Percentiles rank a stretch among this genome's conserved stretches.
These are phyloP conservation scores for Hucho hucho DNA, from an alignment of 2,113 vertebrate genomes.

Conservation along the genomic window DNA sequence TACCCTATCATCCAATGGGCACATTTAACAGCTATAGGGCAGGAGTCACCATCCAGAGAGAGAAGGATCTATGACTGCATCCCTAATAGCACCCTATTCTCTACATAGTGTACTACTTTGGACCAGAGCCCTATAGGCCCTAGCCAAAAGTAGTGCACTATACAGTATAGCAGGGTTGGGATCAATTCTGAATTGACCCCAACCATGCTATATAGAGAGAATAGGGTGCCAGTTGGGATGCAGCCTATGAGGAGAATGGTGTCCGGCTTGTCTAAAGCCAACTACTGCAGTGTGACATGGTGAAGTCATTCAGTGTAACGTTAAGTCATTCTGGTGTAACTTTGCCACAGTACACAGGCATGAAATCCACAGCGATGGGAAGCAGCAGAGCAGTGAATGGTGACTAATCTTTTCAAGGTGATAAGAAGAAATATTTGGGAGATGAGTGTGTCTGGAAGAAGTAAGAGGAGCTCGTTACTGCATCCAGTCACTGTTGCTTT, in stretches of 20 bases:
- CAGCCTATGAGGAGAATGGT: too few relatives aligned
- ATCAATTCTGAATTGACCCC: too few relatives aligned
- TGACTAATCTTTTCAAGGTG: slow-evolving; percentile 54
- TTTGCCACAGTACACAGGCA: slow-evolving; percentile 26
- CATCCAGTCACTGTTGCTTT: slow-evolving; percentile 46
- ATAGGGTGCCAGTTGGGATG: too few relatives aligned
- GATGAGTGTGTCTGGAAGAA: slow-evolving; percentile 37
- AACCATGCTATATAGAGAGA: too few relatives aligned
- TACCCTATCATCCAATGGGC: background rate
- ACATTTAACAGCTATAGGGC: background rate
- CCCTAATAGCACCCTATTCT: background rate
- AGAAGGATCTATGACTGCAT: background rate
- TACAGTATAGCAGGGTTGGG: too few relatives aligned
- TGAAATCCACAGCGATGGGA: background rate
- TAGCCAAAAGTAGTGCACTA: too few relatives aligned
- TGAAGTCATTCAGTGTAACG: slow-evolving; percentile 3
- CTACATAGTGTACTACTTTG: background rate
- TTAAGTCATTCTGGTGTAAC: too few relatives aligned
- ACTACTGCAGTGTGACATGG: too few relatives aligned
- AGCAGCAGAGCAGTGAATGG: slow-evolving; percentile 35
- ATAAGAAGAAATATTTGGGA: slow-evolving; percentile 38
- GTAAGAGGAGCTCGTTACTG: slow-evolving; percentile 53
- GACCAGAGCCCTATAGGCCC: background rate
- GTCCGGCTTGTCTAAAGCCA: too few relatives aligned
- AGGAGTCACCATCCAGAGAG: background rate